Percentiles rank a stretch among this genome's conserved stretches.
phyloP scores from a whole-genome alignment of 2,113 vertebrate genomes.

The Rallus limicola region DNA sequence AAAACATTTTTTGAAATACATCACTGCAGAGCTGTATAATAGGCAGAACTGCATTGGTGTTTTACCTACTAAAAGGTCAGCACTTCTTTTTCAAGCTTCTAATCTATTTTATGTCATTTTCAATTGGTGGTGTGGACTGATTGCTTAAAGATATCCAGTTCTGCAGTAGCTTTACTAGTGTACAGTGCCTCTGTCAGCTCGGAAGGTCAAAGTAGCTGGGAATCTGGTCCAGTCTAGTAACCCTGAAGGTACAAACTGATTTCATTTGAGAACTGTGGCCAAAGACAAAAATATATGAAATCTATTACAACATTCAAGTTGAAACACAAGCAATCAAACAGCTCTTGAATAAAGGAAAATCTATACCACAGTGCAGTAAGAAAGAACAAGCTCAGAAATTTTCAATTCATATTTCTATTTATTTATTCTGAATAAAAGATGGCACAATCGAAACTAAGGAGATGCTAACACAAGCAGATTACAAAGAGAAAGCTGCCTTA shows the following conservation, averaged over 20 bases:
- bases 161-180: neutral
- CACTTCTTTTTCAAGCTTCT: slow-evolving; percentile 34
- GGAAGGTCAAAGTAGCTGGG: neutral
- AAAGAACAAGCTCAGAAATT: neutral
- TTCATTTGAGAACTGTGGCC: neutral
- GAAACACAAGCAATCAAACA: neutral
- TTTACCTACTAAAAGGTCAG: slow-evolving; percentile 58
- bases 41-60: neutral
- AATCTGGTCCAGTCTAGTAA: neutral
- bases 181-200: neutral
- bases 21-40: slow-evolving; percentile 2
- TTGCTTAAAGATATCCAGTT: slow-evolving; percentile 11
- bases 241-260: neutral
- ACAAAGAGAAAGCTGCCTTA: neutral
- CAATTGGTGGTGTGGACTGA: neutral
- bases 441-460: neutral
- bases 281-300: neutral
- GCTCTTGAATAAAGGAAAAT: neutral
- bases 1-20: slow-evolving; percentile 54
- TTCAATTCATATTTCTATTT: neutral
- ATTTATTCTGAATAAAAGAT: neutral
- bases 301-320: neutral
- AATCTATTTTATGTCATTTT: slow-evolving; percentile 54
- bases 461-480: neutral
- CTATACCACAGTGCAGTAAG: neutral